These are phyloP conservation scores for Drosophila sucinea DNA, from an alignment of 1,140 invertebrate genomes.

Conservation along the genomic window DNA sequence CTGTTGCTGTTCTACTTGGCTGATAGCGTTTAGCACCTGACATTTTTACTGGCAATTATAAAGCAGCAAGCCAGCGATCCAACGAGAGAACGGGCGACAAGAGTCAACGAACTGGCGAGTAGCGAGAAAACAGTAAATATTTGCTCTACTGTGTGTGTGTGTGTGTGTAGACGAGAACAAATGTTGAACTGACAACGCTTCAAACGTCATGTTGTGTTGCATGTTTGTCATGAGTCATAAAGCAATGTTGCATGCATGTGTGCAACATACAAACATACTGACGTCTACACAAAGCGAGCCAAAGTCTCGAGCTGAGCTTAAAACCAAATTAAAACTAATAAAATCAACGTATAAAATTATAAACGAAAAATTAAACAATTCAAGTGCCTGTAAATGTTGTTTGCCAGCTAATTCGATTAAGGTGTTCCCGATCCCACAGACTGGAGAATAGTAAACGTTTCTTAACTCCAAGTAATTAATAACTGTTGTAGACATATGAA, in stretches of 20 bases:
- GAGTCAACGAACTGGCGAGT: constrained; percentile 56
- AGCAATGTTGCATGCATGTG: constrained; percentile 71
- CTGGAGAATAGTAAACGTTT: too few species aligned
- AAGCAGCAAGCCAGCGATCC: constrained; percentile 14
- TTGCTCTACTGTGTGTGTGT: constrained; percentile 28
- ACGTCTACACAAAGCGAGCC: constrained; percentile 21
- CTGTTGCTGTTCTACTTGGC: constrained; percentile 66
- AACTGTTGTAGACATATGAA: too few species aligned
- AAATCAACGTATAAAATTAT: constrained; percentile 33
- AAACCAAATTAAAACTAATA: constrained; percentile 74
- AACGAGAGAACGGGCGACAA: too few species aligned
- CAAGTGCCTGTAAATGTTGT: not conserved
- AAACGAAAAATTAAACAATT: constrained; percentile 30
- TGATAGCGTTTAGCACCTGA: constrained; percentile 81
- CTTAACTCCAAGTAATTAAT: too few species aligned
- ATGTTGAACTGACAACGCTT: constrained; percentile 23
- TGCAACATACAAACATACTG: constrained; percentile 25
- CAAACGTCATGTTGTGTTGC: constrained; percentile 61
- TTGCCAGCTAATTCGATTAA: constrained; percentile 1
- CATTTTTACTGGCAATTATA: constrained; percentile 81
- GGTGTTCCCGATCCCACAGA: not conserved
- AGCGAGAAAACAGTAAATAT: constrained; percentile 50
- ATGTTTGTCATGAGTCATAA: constrained; percentile 82
- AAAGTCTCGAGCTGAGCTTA: constrained; percentile 63
- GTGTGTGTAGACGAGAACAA: constrained; percentile 15